Evolutionary conservation across 1,140 invertebrate species (phyloP), one percentile per base, ranked within the genome.

Genomic region (Lordiphosa stackelbergi): DNA sequence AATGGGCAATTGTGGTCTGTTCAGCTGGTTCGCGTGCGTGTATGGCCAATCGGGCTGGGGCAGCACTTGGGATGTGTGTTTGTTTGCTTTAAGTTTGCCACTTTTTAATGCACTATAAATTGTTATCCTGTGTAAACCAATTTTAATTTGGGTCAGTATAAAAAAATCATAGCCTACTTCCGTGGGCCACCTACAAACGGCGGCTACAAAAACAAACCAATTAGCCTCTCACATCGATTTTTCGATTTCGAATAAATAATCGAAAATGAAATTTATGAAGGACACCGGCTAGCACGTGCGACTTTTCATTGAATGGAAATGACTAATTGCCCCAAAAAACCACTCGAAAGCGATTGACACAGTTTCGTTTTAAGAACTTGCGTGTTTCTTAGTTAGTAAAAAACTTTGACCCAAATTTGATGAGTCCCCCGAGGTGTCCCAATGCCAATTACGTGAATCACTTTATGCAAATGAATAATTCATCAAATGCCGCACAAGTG

Each of bases 391-490:
- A 19, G 19, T 19, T 9, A 24, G 13, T 31, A 36, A 36, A 57
- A 57, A 36, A 59, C 43, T 66, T 51, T 68, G 74, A 79, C 74
- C 74, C 13, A 81, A 69, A 66, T 79, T 74, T 58, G 45, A 70
- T 66, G 56, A 35, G 61, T 54, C 47, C 75, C 48, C 34, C 8
- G 31, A 36, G 31, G 34, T 68, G 66, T 71, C 71, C 70, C 70
- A 71, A 52, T 71, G 55, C 45, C 71, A 71, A 71, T 66, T 66
- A 66, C 53, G 28, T 51, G 13, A 48, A 53, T 31, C 28, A 31
- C 28, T 53, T 31, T 40, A 31, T 31, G 28, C 22, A 24, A 24
- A 34, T 63, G 52, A 34, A 79, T 56, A 66, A 51, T 74, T 53
- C 36, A 68, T 60, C 38, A 8, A 6, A 16, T 6, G 22, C 7